Evolutionary conservation across 2,797 vertebrate species (phyloP).

Genomic region (Salarias fasciatus): DNA sequence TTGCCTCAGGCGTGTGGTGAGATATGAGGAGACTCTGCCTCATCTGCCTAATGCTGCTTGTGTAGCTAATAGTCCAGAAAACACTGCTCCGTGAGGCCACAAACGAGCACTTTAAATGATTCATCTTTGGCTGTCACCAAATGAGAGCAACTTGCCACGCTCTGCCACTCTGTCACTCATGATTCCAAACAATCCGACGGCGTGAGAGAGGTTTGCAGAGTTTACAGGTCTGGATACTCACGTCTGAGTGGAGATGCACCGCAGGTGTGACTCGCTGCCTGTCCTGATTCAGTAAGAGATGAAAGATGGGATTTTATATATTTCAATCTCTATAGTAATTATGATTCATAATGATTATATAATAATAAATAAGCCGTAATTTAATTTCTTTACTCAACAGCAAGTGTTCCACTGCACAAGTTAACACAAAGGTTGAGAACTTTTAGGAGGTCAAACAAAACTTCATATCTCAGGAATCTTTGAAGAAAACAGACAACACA

Average conservation of each 20-base stretch:
- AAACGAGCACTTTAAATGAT: slow-evolving; percentile 73
- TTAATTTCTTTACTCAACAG: no score
- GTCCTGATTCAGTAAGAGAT: no score
- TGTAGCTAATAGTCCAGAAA: slow-evolving; percentile 83
- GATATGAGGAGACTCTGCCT: slow-evolving; percentile 71
- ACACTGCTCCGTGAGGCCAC: slow-evolving; percentile 68
- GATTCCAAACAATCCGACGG: slow-evolving; percentile 54
- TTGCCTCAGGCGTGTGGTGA: slow-evolving; percentile 67
- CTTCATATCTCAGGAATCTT: no score
- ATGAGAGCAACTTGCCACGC: slow-evolving; percentile 50
- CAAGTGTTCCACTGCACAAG: no score
- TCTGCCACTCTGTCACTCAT: slow-evolving; percentile 62
- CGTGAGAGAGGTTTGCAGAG: slow-evolving; percentile 44
- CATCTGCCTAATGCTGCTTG: slow-evolving; percentile 82
- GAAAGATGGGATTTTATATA: no score
- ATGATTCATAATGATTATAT: no score
- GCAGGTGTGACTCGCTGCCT: no score
- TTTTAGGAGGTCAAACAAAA: no score
- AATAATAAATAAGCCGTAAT: no score
- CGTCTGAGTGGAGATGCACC: slow-evolving; percentile 4
- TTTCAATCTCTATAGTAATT: no score
- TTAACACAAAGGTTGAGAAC: no score
- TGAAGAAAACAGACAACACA: no score
- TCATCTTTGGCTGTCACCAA: slow-evolving; percentile 71
- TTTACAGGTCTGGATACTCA: slow-evolving; percentile 28